Evolutionary conservation across 2,797 vertebrate species (phyloP).

Genomic region (Diplodus sargus): DNA sequence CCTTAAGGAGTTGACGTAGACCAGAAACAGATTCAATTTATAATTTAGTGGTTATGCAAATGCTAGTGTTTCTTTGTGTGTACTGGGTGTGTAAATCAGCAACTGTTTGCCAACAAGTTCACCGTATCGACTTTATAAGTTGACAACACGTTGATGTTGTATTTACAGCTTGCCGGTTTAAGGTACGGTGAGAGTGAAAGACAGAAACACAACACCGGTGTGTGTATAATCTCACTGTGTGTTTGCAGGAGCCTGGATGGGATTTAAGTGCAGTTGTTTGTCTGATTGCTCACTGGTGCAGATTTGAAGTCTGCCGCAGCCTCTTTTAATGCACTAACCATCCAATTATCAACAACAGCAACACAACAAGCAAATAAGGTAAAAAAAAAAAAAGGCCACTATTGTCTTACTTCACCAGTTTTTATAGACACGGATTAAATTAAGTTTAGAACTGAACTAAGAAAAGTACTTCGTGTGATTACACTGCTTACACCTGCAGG

Average conservation of each 20-base stretch:
- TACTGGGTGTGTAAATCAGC: neutral
- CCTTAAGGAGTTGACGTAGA: neutral
- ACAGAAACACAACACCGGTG: neutral
- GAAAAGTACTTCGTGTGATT: constrained; percentile 55
- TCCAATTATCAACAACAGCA: constrained; percentile 53
- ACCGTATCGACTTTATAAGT: neutral
- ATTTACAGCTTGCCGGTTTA: neutral
- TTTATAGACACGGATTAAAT: constrained; percentile 40
- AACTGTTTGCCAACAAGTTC: neutral
- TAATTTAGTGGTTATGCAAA: neutral
- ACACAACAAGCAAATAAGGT: constrained; percentile 25
- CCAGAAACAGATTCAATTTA: neutral
- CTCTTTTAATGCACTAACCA: constrained; percentile 35
- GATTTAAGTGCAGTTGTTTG: constrained; percentile 27
- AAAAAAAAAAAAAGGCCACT: constrained; percentile 14
- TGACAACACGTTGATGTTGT: neutral
- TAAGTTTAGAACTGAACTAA: constrained; percentile 39
- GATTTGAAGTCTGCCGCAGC: constrained; percentile 39
- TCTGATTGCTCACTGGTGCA: constrained; percentile 23
- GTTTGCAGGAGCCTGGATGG: neutral
- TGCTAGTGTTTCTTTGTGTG: neutral
- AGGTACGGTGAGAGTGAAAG: neutral
- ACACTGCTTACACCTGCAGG: constrained; percentile 32
- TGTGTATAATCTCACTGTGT: neutral
- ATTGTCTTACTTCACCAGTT: constrained; percentile 32